A percentile compares a stretch with the other conserved stretches of the same genome.
Evolutionary conservation across 2,888 invertebrate genomes (phyloP).

Genomic region (Acronicta psi): DNA sequence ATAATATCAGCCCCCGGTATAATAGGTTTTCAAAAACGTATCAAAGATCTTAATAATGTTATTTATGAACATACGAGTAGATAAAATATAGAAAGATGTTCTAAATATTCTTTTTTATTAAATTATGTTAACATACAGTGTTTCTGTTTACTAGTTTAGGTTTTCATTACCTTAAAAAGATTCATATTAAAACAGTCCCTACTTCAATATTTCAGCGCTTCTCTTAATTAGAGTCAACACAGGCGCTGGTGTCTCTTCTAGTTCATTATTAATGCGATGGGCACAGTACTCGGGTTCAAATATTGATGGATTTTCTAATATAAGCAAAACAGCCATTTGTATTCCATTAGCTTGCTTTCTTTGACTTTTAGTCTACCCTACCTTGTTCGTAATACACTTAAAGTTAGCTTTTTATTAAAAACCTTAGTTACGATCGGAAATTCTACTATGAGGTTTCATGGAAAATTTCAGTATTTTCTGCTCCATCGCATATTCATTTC

Average conservation of each 20-base stretch:
- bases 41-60: too few relatives aligned
- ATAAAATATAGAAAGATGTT: too few relatives aligned
- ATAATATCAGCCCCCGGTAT: too few relatives aligned
- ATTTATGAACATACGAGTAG: too few relatives aligned
- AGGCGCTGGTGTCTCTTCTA: slow-evolving; percentile 43
- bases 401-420: slow-evolving; percentile 29
- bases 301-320: slow-evolving; percentile 79
- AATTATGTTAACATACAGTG: too few relatives aligned
- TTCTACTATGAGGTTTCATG: slow-evolving; percentile 7
- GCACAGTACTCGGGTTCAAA: slow-evolving; percentile 61
- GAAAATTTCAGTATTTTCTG: slow-evolving; percentile 19
- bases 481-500: slow-evolving; percentile 26
- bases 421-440: slow-evolving; percentile 8
- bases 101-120: too few relatives aligned
- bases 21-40: too few relatives aligned
- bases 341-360: slow-evolving; percentile 75
- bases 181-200: too few relatives aligned
- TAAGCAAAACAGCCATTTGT: slow-evolving; percentile 80
- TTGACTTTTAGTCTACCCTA: slow-evolving; percentile 60
- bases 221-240: background rate
- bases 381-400: slow-evolving; percentile 43
- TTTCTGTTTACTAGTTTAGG: too few relatives aligned
- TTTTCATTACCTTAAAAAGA: too few relatives aligned
- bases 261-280: slow-evolving; percentile 29
- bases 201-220: background rate